Evolutionary conservation across 2,797 vertebrate species (phyloP).

Genomic region (Hydrolagus colliei): DNA sequence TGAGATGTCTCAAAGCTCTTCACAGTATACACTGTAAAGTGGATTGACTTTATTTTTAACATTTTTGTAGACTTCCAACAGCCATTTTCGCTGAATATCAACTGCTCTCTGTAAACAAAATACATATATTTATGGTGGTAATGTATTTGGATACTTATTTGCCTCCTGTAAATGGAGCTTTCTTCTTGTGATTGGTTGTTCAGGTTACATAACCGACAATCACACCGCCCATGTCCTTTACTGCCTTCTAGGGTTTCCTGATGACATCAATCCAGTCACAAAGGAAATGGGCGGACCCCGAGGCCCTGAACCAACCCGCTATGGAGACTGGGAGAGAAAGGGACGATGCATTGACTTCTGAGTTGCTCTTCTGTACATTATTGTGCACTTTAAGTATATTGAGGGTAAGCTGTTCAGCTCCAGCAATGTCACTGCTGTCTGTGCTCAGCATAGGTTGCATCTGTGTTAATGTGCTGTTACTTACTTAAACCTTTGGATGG

Average conservation of each 20-base stretch:
- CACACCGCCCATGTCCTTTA: not conserved
- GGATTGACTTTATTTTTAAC: slow-evolving; percentile 18
- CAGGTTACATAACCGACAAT: not conserved
- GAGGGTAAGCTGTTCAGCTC: not conserved
- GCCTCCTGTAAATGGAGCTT: not conserved
- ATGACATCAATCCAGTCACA: slow-evolving; percentile 80
- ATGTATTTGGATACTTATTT: not conserved
- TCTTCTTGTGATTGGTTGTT: not conserved
- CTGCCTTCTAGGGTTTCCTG: slow-evolving; percentile 68
- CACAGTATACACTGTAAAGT: no score
- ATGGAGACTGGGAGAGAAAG: slow-evolving; percentile 94
- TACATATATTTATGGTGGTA: no score
- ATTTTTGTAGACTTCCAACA: slow-evolving; percentile 22
- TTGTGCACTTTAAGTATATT: not conserved
- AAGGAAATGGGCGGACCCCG: slow-evolving; percentile 86
- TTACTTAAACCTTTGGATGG: no score
- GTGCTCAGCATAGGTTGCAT: not conserved
- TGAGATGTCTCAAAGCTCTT: no score
- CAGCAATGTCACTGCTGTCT: not conserved
- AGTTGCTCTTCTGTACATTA: slow-evolving; percentile 24
- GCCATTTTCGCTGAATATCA: no score
- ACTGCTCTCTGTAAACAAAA: no score
- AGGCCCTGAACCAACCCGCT: slow-evolving; percentile 93
- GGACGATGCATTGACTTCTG: slow-evolving; percentile 96
- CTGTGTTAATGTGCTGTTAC: not conserved